Conservation (phyloP, 2,888 invertebrate species). For the Crocallis elinguaria region DNA sequence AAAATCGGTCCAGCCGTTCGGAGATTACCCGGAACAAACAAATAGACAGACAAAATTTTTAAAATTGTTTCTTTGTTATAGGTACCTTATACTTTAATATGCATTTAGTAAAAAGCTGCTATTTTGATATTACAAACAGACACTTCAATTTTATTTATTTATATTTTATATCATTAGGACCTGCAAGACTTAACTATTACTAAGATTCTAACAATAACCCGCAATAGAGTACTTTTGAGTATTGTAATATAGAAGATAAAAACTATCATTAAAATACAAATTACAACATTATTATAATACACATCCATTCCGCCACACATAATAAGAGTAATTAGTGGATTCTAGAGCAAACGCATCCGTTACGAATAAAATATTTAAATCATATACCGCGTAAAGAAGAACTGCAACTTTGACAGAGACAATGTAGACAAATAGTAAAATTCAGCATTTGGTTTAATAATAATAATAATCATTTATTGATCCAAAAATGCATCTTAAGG, state of each 20-base stretch:
- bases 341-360: slow-evolving; percentile 19
- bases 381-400: background rate
- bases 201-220: background rate
- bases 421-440: slow-evolving; percentile 5
- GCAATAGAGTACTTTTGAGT: background rate
- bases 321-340: slow-evolving; percentile 3
- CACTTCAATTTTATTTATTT: too few relatives aligned
- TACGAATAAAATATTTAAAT: slow-evolving; percentile 5
- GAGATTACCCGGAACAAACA: too few relatives aligned
- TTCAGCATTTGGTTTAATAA: background rate
- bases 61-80: too few relatives aligned
- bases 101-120: too few relatives aligned
- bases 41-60: too few relatives aligned
- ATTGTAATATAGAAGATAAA: background rate
- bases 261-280: slow-evolving; percentile 14
- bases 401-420: background rate
- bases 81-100: too few relatives aligned
- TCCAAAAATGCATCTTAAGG: too few relatives aligned
- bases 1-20: too few relatives aligned
- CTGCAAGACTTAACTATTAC: too few relatives aligned
- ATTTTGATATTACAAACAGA: too few relatives aligned
- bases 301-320: background rate
- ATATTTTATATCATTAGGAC: too few relatives aligned
- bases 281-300: slow-evolving; percentile 11
- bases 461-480: too few relatives aligned